Evolutionary conservation across 1,140 invertebrate genomes (phyloP), one percentile per base, ranked within the genome.

Genomic region (Brachionus rubens): DNA sequence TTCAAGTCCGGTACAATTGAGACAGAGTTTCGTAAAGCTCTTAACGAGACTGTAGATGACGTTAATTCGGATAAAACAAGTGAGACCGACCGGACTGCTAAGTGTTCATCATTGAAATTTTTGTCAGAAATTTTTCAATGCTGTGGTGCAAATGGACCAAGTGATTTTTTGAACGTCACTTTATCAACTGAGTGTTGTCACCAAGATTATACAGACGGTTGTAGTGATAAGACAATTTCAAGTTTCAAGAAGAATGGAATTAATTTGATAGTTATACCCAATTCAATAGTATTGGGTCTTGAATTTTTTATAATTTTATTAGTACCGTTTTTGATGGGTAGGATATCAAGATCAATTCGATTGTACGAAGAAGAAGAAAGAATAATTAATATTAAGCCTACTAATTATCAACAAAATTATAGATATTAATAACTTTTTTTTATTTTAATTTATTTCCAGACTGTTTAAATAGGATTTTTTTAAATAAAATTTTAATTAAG

Each of bases 281-380:
- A 72, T 54, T 50, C 46, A 9, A 72, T 54, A 36, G 30, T 72
- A 21, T 46, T 72, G 40, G 46, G 46, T 36, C 36, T 72, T 3
- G 68, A 72, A 54, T 54, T 72, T 54, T 50, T 72, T 19, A 48
- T 72, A 19, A 72, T 72, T 12, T 24, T 72, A 24, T 21, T 72
- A 16, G 68, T 72, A 54, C 68, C 68, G 33, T 72, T 72, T 46
- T 72, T 72, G 14, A 72, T 72, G 21, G 68, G 68, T 36, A 43
- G 68, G 3, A 72, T 72, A 7, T 16, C 68, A n/a, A 48, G 68
- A 72, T 30, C 68, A 40, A 48, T 43, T 50, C 19, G 46, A 54
- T 24, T 36, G 16, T 40, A 54, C 33, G 50, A 50, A 54, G 68
- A 72, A 21, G 46, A 72, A 50, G 68, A 72, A 33, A 28, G 68